These are phyloP conservation scores for Drosophila greeni DNA, from an alignment of 2,888 invertebrate species.

Conservation along the genomic window DNA sequence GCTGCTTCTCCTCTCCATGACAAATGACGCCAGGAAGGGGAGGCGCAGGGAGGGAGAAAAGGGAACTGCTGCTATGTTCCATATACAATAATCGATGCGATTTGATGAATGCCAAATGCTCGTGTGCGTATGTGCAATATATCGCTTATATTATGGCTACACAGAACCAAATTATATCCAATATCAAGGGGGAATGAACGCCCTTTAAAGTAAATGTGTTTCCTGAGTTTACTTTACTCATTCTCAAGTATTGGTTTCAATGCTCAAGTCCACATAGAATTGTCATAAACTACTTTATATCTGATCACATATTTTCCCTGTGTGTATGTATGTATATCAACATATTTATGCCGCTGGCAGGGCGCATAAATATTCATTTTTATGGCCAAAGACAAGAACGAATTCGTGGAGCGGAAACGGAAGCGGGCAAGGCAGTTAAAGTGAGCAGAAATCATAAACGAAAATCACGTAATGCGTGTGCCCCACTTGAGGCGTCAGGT, in stretches of 20 bases:
- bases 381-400: conserved; percentile 63
- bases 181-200: neutral
- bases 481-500: conserved; percentile 56
- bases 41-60: conserved; percentile 26
- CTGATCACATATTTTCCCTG: conserved; percentile 3
- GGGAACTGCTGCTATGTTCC: conserved; percentile 36
- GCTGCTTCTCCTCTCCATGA: conserved; percentile 57
- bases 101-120: conserved; percentile 64
- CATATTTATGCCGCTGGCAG: conserved; percentile 57
- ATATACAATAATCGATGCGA: conserved; percentile 70
- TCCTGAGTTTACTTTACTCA: neutral
- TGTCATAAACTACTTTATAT: neutral
- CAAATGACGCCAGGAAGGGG: conserved; percentile 59
- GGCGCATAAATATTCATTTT: conserved; percentile 72
- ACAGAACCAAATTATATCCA: conserved; percentile 2
- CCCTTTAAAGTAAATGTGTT: neutral
- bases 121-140: conserved; percentile 19
- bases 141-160: conserved; percentile 50
- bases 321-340: conserved; percentile 54
- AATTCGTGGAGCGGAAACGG: conserved; percentile 53
- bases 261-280: neutral
- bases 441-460: conserved; percentile 74
- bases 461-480: conserved; percentile 70
- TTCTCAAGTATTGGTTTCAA: neutral
- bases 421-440: conserved; percentile 66